Evolutionary conservation across 2,797 vertebrate species (phyloP).

Genomic region (Liparis tanakae): DNA sequence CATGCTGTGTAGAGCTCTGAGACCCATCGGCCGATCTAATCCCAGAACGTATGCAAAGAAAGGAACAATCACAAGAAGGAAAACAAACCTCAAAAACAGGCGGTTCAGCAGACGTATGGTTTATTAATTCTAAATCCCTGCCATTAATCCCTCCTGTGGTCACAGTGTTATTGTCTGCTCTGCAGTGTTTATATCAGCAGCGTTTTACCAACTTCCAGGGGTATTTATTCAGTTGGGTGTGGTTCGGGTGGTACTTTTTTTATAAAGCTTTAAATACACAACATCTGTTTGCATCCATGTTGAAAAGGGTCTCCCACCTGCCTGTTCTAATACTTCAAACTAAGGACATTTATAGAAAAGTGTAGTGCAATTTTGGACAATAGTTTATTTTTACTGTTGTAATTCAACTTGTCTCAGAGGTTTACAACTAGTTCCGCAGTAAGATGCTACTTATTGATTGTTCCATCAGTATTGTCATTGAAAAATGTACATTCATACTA

Average conservation of each 20-base stretch:
- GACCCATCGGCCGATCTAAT: slow-evolving; percentile 28
- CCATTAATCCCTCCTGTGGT: slow-evolving; percentile 54
- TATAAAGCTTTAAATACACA: slow-evolving; percentile 9
- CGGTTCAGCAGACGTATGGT: slow-evolving; percentile 59
- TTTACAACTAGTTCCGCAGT: neutral
- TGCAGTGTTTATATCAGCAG: slow-evolving; percentile 23
- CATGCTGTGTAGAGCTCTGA: slow-evolving; percentile 37
- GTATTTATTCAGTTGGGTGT: slow-evolving; percentile 11
- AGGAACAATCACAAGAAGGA: slow-evolving; percentile 39
- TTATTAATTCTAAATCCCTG: slow-evolving; percentile 68
- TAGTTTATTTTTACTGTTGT: neutral
- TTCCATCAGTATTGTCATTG: neutral
- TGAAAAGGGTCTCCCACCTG: neutral
- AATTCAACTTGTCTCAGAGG: neutral
- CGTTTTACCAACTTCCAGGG: slow-evolving; percentile 42
- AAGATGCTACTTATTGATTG: neutral
- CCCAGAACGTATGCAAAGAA: slow-evolving; percentile 22
- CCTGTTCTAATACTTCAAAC: neutral
- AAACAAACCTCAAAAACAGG: slow-evolving; percentile 53
- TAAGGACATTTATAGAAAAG: neutral
- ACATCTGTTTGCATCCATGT: neutral
- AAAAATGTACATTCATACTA: neutral
- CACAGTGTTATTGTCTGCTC: slow-evolving; percentile 34
- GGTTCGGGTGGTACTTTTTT: neutral
- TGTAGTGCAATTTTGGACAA: neutral